phyloP scores from a whole-genome alignment of 1,140 invertebrate species.

The Drosophila prosaltans region DNA sequence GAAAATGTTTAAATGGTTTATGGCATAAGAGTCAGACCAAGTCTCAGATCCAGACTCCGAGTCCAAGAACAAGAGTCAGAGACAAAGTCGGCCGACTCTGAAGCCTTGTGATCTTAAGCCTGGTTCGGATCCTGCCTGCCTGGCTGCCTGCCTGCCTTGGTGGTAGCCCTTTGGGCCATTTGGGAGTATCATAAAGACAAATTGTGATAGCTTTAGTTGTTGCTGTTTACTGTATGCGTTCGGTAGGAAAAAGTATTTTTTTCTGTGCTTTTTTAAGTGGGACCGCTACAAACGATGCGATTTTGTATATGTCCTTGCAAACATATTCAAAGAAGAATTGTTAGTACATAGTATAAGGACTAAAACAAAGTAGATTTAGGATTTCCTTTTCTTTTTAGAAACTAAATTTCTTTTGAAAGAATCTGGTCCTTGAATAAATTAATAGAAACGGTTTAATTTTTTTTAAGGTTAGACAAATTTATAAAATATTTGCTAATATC shows the following conservation, averaged over 20 bases:
- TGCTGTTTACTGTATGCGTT: neutral
- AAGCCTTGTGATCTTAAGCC: neutral
- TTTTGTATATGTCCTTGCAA: neutral
- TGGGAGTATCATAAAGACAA: constrained; percentile 65
- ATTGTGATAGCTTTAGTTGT: constrained; percentile 64
- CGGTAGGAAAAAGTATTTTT: neutral
- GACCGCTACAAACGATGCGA: neutral
- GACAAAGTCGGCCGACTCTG: neutral
- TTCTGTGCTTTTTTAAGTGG: neutral
- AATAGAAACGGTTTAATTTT: no score
- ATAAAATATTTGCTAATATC: no score
- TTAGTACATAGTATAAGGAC: no score
- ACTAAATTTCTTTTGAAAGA: no score
- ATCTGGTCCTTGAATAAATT: no score
- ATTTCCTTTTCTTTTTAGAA: no score
- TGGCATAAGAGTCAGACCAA: constrained; percentile 27
- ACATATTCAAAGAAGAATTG: neutral
- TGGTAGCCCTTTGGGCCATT: constrained; percentile 58
- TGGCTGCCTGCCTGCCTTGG: constrained; percentile 37
- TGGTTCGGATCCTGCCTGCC: constrained; percentile 10
- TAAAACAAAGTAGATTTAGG: no score
- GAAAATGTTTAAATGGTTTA: constrained; percentile 80
- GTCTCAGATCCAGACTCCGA: neutral
- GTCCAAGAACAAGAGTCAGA: no score
- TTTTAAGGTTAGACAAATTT: no score